Evolutionary conservation across 2,113 vertebrate genomes (phyloP).

Genomic region (Phainopepla nitens): DNA sequence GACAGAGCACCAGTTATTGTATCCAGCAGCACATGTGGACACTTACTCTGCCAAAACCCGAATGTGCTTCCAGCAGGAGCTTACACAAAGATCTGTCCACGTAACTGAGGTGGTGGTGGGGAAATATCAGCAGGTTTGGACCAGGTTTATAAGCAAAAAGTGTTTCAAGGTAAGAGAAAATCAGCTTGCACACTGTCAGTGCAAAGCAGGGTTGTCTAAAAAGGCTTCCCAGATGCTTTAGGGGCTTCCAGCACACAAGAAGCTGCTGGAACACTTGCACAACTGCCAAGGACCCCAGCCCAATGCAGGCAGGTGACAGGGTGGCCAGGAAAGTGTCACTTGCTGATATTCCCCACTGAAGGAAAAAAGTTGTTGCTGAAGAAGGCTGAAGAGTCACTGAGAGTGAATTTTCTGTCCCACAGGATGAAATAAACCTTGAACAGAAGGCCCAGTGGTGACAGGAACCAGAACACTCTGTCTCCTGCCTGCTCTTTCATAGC

Average conservation of each 20-base stretch:
- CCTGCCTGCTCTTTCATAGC: background rate
- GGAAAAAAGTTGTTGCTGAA: background rate
- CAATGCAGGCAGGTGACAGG: background rate
- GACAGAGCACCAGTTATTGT: background rate
- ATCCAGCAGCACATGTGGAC: background rate
- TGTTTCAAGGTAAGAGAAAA: background rate
- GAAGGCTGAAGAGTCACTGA: background rate
- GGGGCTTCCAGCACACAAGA: background rate
- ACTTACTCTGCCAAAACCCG: background rate
- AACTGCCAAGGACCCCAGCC: background rate
- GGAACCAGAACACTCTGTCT: background rate
- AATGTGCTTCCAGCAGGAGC: background rate
- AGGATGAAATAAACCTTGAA: background rate
- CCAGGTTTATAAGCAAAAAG: background rate
- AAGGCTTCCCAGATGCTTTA: background rate
- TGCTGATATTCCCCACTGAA: rapidly evolving
- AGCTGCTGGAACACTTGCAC: background rate
- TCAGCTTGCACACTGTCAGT: background rate
- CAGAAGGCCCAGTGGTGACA: background rate
- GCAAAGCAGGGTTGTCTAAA: background rate
- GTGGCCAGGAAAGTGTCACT: background rate
- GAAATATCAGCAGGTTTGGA: background rate
- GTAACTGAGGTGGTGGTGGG: background rate
- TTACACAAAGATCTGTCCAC: background rate
- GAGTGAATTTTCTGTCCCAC: background rate